Percentiles rank a stretch among this genome's conserved stretches.
These are phyloP conservation scores for Hassar affinis DNA, from an alignment of 2,113 vertebrate species.

Conservation along the genomic window DNA sequence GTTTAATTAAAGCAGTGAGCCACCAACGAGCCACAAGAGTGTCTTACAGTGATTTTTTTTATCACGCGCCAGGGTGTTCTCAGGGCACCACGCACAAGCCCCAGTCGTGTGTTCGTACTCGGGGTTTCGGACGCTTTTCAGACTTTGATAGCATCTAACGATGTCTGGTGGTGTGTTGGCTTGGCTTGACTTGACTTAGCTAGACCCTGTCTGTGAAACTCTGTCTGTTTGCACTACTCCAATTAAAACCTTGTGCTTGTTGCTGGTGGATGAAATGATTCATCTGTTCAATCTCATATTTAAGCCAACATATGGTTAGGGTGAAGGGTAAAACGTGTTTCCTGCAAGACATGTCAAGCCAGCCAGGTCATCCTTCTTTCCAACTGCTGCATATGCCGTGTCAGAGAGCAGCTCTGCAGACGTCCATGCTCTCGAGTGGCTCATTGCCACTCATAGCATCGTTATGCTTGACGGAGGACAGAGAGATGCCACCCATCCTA, in stretches of 20 bases:
- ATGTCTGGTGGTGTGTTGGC: neutral
- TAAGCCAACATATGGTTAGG: neutral
- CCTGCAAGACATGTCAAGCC: neutral
- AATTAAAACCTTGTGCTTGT: neutral
- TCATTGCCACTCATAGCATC: neutral
- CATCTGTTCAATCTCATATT: neutral
- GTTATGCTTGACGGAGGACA: neutral
- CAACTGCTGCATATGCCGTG: neutral
- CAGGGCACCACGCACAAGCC: neutral
- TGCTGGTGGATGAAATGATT: neutral
- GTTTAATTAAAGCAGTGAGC: slow-evolving; percentile 24
- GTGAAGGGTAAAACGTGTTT: neutral
- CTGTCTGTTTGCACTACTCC: neutral
- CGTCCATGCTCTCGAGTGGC: no score
- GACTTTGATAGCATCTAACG: neutral
- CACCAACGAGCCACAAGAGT: neutral
- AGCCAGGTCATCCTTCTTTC: neutral
- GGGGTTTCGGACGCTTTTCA: neutral
- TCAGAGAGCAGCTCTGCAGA: neutral
- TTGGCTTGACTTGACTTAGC: neutral
- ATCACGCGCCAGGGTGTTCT: neutral
- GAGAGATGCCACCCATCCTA: neutral
- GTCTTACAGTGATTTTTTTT: slow-evolving; percentile 12
- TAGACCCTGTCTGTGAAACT: neutral
- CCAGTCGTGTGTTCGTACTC: neutral